A percentile compares a stretch with the other conserved stretches of the same genome.
Conservation (phyloP, 2,113 vertebrate species). For the Chaetorhynchus papuensis region DNA sequence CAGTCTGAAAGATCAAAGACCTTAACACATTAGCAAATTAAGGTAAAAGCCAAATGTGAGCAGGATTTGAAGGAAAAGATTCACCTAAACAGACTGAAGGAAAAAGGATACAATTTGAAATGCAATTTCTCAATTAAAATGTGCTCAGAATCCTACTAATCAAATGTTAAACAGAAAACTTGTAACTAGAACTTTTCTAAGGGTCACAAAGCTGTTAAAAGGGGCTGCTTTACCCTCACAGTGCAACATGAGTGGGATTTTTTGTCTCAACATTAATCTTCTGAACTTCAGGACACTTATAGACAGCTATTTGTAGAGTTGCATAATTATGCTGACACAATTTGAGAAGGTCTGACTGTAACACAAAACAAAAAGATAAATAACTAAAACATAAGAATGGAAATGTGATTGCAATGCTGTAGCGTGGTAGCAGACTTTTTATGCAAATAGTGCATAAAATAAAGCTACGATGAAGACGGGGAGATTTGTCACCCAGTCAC, state of each 20-base stretch:
- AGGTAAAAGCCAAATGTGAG: neutral
- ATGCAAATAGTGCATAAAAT: accelerated
- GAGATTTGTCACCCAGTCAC: neutral
- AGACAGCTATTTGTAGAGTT: neutral
- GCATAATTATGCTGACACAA: neutral
- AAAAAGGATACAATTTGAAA: neutral
- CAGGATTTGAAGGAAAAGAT: neutral
- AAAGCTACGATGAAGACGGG: too few species aligned
- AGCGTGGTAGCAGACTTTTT: neutral
- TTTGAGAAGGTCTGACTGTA: neutral
- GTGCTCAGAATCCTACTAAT: neutral
- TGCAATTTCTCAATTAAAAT: neutral
- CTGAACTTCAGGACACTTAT: neutral
- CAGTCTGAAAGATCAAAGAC: neutral
- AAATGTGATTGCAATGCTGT: neutral
- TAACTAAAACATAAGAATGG: neutral
- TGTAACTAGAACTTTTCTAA: neutral
- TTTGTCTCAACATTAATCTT: neutral
- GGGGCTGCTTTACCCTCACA: neutral
- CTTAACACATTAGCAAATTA: neutral
- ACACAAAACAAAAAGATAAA: neutral
- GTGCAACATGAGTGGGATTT: accelerated
- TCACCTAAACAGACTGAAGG: neutral
- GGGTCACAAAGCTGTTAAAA: neutral
- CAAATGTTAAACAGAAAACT: neutral